Conservation (phyloP, 23 tunicate genomes). For the Halocynthia roretzi region DNA sequence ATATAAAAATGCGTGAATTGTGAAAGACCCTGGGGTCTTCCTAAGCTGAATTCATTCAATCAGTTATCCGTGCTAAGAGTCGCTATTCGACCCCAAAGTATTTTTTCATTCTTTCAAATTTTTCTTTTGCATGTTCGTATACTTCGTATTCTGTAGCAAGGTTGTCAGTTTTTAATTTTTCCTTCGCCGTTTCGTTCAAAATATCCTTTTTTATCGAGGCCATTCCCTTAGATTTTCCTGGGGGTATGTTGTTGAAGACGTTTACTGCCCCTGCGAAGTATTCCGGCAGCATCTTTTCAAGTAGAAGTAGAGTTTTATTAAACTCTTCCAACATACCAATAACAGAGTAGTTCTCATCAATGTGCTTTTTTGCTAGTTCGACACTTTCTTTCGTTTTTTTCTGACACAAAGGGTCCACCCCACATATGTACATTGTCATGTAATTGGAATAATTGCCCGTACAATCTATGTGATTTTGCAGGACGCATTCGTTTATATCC, state of each 20-base stretch:
- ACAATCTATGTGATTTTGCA: slow-evolving; percentile 49
- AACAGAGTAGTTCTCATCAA: slow-evolving; percentile 55
- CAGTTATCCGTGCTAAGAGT: no score
- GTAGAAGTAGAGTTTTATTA: slow-evolving; percentile 52
- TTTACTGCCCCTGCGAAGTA: slow-evolving; percentile 50
- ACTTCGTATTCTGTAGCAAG: slow-evolving; percentile 7
- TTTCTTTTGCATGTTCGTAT: neutral
- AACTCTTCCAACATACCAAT: slow-evolving; percentile 91
- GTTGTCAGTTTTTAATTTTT: neutral
- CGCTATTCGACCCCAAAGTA: neutral
- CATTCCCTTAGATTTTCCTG: neutral
- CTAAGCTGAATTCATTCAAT: no score
- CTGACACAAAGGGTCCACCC: slow-evolving; percentile 46
- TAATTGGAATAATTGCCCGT: slow-evolving; percentile 43
- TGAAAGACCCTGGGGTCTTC: no score
- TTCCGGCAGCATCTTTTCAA: slow-evolving; percentile 69
- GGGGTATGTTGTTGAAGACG: no score
- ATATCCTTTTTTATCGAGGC: slow-evolving; percentile 16
- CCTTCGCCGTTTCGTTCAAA: neutral
- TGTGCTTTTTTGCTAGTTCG: slow-evolving; percentile 62
- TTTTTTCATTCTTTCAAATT: slow-evolving; percentile 1
- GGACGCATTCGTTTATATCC: slow-evolving; percentile 72
- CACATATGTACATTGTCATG: slow-evolving; percentile 86
- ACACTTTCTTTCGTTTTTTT: slow-evolving; percentile 30
- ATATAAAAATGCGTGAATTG: no score